Evolutionary conservation across 2,888 invertebrate species (phyloP), one percentile per base, ranked within the genome.

Genomic region (Hipparchia sbordonii): DNA sequence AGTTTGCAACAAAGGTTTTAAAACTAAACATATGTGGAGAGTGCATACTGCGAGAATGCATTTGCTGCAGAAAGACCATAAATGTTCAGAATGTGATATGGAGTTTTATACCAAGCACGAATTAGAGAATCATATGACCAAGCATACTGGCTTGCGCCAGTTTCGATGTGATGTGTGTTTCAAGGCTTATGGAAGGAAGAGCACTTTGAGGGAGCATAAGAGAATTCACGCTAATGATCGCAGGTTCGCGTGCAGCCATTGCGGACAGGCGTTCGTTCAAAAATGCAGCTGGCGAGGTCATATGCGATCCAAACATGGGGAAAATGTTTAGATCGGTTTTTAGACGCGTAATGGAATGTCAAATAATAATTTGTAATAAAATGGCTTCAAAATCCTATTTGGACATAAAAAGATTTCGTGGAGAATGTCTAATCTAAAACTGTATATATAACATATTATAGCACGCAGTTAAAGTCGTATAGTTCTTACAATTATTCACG

Each of bases 211-310:
- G 6, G 85, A 89, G 67, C 93, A 94, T 78, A 88, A 88, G 82
- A 80, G 81, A 59, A 83, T 82, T 12, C 85, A 85, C 39, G 76
- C 79, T 0, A 83, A 85, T 67, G 86, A 87, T 72, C 81, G 84
- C 12, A 80, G 77, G 74, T 89, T 81, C 69, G 74, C 72, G 2
- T 89, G 89, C 67, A 78, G 77, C 0, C 79, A 81, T 65, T 86
- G 86, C 70, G 84, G 82, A 1, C 83, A 82, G 68, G 82, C 82
- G 69, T 82, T 85, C 66, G 82, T 86, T 70, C 79, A 89, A 83
- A 82, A 88, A 81, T 76, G 85, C 82, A 90, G 89, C 72, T 86
- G 89, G 77, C 84, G 87, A 39, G 86, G 87, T 9, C 93, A 93
- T 74, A 88, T 92, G 82, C 87, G 89, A n/a, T 80, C 82, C 0